Base-by-base conservation (phyloP, 2,888 invertebrate genomes). In the Watsonalla cultraria region DNA sequence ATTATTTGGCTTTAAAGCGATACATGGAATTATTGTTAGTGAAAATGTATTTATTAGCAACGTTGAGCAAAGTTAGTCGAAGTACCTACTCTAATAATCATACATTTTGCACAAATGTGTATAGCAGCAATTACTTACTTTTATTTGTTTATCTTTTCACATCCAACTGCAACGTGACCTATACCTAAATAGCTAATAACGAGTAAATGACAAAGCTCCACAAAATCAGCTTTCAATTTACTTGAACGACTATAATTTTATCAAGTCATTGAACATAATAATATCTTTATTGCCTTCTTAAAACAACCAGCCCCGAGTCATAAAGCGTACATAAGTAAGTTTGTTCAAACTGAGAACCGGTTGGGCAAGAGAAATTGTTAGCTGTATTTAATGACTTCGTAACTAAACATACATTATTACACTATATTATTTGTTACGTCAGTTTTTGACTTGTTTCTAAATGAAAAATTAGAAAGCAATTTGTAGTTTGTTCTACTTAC, bases 331-430 rank as follows among this genome's bases (percentile, higher is more conserved):
- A 77, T 78, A 72, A 80, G 82, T 81, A 72, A 80, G 82, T 81
- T 82, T 79, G 81, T 82, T 80, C 77, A 78, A 81, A 80, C 78
- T 76, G 15, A 75, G 70, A 86, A 88, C 87, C 86, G 83, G 88
- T 86, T 76, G 49, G 60, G 61, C 67, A 70, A 70, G 84, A 88
- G 86, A 87, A 87, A 86, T 84, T 84, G 82, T 84, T 86, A 87
- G 84, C 86, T 83, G 86, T 86, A 83, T 82, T 80, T 86, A 85
- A 86, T 84, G 79, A 84, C 77, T 83, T 80, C 71, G 80, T 82
- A 81, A 82, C 82, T 80, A 81, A 83, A 83, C 78, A 82, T 76
- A 76, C 61, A 79, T 81, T 77, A 82, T 42, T 42, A 42, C 42
- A 42, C 42, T 42, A 11, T 42, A 42, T 11, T 42, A 11, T 42